Conservation (phyloP, 2,888 invertebrate genomes). For the Tipula lateralis region DNA sequence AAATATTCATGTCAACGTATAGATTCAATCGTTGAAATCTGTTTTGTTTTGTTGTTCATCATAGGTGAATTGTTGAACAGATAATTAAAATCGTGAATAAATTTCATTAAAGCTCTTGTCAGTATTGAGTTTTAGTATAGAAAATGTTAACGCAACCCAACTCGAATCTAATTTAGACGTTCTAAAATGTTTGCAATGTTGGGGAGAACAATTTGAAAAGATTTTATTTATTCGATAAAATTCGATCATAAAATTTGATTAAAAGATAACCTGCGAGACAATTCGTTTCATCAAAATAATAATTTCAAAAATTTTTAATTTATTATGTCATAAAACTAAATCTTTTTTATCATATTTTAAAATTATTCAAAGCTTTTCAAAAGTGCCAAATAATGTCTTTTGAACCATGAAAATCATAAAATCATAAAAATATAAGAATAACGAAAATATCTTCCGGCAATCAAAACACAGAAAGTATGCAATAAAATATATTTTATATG, state of each 20-base stretch:
- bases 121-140: no score
- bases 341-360: background rate
- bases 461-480: background rate
- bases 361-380: background rate
- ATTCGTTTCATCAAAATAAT: background rate
- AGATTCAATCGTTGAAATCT: no score
- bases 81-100: no score
- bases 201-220: no score
- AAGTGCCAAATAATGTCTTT: background rate
- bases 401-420: background rate
- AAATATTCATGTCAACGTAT: no score
- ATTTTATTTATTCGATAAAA: background rate
- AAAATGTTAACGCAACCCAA: no score
- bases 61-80: no score
- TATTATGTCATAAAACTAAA: background rate
- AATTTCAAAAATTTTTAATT: background rate
- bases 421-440: background rate
- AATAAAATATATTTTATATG: background rate
- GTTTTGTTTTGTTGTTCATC: no score
- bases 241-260: background rate
- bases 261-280: background rate
- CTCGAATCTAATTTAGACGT: no score
- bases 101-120: no score
- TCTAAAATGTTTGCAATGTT: no score
- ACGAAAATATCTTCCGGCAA: conserved; percentile 11